Evolutionary conservation across 2,797 vertebrate species (phyloP), one percentile per base, ranked within the genome.

Genomic region (Protosalanx chinensis): DNA sequence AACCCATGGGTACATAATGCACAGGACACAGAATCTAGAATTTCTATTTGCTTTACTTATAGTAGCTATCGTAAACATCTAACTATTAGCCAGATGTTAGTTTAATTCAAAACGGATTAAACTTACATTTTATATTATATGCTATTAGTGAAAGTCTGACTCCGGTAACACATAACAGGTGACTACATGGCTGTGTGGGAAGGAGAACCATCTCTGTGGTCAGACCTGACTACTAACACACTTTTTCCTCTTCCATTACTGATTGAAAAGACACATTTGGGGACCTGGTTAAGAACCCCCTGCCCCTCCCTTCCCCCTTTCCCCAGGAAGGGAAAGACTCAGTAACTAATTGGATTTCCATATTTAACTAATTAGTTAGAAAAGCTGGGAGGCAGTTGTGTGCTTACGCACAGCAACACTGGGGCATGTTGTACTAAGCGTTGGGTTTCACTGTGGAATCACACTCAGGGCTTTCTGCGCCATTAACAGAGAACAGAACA

Each of bases 401-500:
- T 87, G 83, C 88, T 88, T 90, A 88, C 76, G 79, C 87, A 90
- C 76, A 62, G 87, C 83, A 86, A 88, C 88, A 81, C 77, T 63
- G 67, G 75, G 81, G 81, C 74, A 73, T 91, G 89, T 92, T 93
- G 87, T 90, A 83, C 79, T 92, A 84, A 91, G 90, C 85, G 80
- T 92, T 81, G 60, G 70, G 88, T 92, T 92, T 90, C 91, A 85
- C 80, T 78, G 84, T 90, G 90, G 89, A 91, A 92, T 91, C 83
- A 81, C 77, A 74, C 86, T 88, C 87, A 88, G 82, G 88, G 78
- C 86, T 92, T 92, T 93, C 89, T 93, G 91, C 89, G 88, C 89
- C 92, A 93, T 91, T 94, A 92, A 88, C 87, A 90, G 80, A 92
- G 87, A 92, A 93, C 90, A 93, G 89, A 88, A 84, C 83, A 78